Percentiles rank a stretch among this genome's conserved stretches.
Evolutionary conservation across 2,797 vertebrate genomes (phyloP).

Genomic region (Rhinogobio ventralis): DNA sequence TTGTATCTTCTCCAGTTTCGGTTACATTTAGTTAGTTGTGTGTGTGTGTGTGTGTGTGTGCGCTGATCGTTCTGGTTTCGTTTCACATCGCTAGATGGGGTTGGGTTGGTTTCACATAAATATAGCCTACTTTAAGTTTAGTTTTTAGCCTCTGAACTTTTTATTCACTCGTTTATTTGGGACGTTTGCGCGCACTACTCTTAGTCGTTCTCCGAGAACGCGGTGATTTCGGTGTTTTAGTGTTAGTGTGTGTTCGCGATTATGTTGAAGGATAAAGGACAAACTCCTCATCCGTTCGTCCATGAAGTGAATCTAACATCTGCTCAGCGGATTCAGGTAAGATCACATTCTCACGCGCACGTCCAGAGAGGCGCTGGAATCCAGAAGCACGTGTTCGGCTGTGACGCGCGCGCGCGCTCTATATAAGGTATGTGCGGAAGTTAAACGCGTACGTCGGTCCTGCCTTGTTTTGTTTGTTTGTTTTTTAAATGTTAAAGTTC

Average conservation of each 20-base stretch:
- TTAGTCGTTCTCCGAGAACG: not conserved
- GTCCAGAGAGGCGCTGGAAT: no score
- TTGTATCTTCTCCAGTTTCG: not conserved
- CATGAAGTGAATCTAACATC: slow-evolving; percentile 66
- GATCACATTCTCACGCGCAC: not conserved
- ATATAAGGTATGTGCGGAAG: not conserved
- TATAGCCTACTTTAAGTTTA: not conserved
- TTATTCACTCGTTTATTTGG: not conserved
- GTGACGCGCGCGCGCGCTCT: not conserved
- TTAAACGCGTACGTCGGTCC: not conserved
- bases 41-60: not conserved
- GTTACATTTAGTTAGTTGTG: not conserved
- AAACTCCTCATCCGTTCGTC: slow-evolving; percentile 70
- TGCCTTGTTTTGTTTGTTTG: no score
- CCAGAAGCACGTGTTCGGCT: not conserved
- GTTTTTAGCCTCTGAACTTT: not conserved
- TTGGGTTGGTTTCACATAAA: not conserved
- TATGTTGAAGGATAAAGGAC: slow-evolving; percentile 66
- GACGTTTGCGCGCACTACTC: not conserved
- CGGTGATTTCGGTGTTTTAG: not conserved
- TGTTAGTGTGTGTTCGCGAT: slow-evolving; percentile 4
- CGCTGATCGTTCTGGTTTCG: rapidly evolving
- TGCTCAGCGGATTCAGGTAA: slow-evolving; percentile 70
- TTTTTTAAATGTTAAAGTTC: no score
- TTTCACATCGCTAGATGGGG: not conserved